Base-by-base conservation (phyloP, 92 coral and sea anemone species). In the Plumapathes pennacea region DNA sequence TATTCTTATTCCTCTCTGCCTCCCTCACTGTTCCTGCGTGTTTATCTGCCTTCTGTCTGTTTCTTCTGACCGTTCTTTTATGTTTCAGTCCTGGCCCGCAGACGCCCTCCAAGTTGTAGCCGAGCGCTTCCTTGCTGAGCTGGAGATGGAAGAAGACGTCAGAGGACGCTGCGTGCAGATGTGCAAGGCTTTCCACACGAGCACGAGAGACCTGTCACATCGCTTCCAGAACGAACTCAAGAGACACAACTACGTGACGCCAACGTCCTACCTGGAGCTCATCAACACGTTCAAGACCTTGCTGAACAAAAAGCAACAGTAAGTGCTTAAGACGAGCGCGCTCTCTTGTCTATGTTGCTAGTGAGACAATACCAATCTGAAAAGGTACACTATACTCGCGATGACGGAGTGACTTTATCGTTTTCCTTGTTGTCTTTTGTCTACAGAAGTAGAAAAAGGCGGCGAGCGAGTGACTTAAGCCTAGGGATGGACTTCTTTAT, bases 241-340 rank as follows among this genome's bases (percentile, higher is more conserved):
- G 49, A 81, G 98, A 31, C 98, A 92, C 67, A 92, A 92, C 69
- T 88, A 92, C 69, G 99, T 94, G 60, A 94, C 99, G n/a, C 99
- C 99, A 2, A 94, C 99, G 29, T 94, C 99, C 17, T 94, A 94
- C 56, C 77, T 94, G 54, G 99, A 88, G 57, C 89, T 94, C 21
- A 94, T 94, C 66, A 88, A 75, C 65, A 94, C 99, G 13, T 94
- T 94, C 80, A 94, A 94, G 79, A 76, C 78, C 32, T 72, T 94
- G 67, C 85, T 94, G 30, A 82, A 84, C 79, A 80, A 84, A 72
- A 94, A 94, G 77, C 99, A 94, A 84, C 83, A 82, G 99, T 94
- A 69, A 73, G 99, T 26, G n/a, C n/a, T n/a, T n/a, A n/a, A n/a
- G n/a, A n/a, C n/a, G n/a, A n/a, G n/a, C n/a, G n/a, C n/a, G n/a